Conservation (phyloP, 2,888 invertebrate species). For the Uropetala carovei region DNA sequence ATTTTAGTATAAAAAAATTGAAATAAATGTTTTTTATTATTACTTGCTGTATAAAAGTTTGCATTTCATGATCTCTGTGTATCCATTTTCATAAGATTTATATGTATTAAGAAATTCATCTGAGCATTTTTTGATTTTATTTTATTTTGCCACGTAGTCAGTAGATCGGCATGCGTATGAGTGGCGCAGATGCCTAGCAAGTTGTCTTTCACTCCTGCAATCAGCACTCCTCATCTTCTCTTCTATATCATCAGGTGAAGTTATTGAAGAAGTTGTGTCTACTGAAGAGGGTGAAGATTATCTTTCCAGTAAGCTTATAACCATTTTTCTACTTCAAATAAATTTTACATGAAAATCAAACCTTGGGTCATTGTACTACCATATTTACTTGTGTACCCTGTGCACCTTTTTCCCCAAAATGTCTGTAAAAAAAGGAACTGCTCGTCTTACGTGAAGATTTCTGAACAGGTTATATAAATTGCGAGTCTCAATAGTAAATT, state of each 20-base stretch:
- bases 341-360: too few species aligned
- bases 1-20: neutral
- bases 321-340: constrained; percentile 72
- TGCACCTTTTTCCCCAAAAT: too few species aligned
- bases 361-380: too few species aligned
- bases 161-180: constrained; percentile 69
- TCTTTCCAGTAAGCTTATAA: constrained; percentile 75
- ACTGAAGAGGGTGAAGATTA: constrained; percentile 78
- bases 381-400: too few species aligned
- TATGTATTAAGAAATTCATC: neutral
- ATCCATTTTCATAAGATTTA: neutral
- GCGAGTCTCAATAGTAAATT: too few species aligned
- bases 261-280: constrained; percentile 77
- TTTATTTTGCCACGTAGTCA: constrained; percentile 7
- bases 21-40: neutral
- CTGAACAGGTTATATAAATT: too few species aligned
- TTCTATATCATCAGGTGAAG: constrained; percentile 76
- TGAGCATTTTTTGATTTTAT: neutral
- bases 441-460: too few species aligned
- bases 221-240: constrained; percentile 78
- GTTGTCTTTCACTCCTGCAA: constrained; percentile 77
- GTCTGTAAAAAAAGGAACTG: too few species aligned
- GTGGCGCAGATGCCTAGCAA: constrained; percentile 76
- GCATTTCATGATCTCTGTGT: too few species aligned
- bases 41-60: neutral